These are phyloP conservation scores for Caenorhabditis sp. DNA, from an alignment of 2,888 invertebrate species.

Conservation along the genomic window DNA sequence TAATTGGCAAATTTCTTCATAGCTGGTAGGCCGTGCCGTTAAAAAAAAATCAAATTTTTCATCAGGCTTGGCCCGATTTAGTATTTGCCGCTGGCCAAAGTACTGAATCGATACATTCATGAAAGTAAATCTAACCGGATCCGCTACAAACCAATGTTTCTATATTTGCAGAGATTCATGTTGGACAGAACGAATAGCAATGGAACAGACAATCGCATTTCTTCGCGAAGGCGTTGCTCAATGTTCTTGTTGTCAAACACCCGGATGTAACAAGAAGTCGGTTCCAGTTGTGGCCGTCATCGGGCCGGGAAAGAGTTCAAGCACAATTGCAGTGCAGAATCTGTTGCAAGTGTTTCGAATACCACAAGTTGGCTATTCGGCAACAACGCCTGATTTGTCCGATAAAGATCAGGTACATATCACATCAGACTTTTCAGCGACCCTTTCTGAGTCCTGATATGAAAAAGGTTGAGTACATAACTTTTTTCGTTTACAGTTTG, in stretches of 20 bases:
- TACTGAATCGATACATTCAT: no score
- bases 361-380: conserved; percentile 81
- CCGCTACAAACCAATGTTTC: no score
- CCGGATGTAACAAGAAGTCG: conserved; percentile 66
- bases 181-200: conserved; percentile 83
- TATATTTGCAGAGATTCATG: conserved; percentile 77
- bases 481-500: conserved; percentile 74
- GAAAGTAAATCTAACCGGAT: no score
- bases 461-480: neutral
- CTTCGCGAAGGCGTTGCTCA: conserved; percentile 69
- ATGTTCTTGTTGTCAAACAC: conserved; percentile 69
- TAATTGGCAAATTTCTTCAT: no score
- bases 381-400: conserved; percentile 81
- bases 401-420: conserved; percentile 77
- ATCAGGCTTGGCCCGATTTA: no score
- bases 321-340: conserved; percentile 79
- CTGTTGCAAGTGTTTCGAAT: conserved; percentile 78
- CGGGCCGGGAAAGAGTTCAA: conserved; percentile 76
- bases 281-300: conserved; percentile 78
- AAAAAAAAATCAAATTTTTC: no score
- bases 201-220: conserved; percentile 75
- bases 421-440: no score
- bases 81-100: no score
- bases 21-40: no score
- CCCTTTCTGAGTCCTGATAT: no score